Conservation (phyloP, 2,113 vertebrate genomes). For the Gobiocypris rarus region DNA sequence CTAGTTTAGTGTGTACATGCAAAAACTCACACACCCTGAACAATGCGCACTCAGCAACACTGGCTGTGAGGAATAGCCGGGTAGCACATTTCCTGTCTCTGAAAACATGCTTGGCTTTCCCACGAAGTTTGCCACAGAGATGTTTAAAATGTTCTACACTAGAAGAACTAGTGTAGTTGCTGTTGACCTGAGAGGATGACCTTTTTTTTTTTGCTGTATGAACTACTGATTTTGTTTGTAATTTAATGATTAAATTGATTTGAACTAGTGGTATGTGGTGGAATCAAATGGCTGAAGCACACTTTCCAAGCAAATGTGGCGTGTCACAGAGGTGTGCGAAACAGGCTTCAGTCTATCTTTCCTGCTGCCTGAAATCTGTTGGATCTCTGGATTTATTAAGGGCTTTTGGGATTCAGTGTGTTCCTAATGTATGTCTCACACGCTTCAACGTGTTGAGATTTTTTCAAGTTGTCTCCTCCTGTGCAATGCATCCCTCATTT, state of each 20-base stretch:
- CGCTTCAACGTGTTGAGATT: background rate
- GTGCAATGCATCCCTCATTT: background rate
- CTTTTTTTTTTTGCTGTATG: background rate
- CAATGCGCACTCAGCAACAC: conserved; percentile 66
- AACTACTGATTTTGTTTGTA: background rate
- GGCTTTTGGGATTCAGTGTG: conserved; percentile 34
- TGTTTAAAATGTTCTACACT: background rate
- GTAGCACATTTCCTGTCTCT: conserved; percentile 61
- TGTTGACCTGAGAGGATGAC: background rate
- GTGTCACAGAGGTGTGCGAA: too few relatives aligned
- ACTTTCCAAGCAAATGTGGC: background rate
- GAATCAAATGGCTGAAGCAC: background rate
- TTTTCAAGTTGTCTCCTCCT: background rate
- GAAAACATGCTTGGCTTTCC: conserved; percentile 39
- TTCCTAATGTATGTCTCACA: conserved; percentile 40
- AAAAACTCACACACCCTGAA: conserved; percentile 37
- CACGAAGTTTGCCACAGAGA: too few relatives aligned
- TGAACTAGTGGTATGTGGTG: background rate
- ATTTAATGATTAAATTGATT: background rate
- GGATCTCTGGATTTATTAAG: conserved; percentile 37
- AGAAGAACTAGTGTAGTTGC: background rate
- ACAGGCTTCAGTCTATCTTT: background rate
- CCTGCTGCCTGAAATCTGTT: conserved; percentile 52
- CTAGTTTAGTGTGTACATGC: background rate
- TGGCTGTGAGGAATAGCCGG: conserved; percentile 51